Conservation (phyloP, 2,113 vertebrate genomes). For the Ophthalmotilapia sp. region DNA sequence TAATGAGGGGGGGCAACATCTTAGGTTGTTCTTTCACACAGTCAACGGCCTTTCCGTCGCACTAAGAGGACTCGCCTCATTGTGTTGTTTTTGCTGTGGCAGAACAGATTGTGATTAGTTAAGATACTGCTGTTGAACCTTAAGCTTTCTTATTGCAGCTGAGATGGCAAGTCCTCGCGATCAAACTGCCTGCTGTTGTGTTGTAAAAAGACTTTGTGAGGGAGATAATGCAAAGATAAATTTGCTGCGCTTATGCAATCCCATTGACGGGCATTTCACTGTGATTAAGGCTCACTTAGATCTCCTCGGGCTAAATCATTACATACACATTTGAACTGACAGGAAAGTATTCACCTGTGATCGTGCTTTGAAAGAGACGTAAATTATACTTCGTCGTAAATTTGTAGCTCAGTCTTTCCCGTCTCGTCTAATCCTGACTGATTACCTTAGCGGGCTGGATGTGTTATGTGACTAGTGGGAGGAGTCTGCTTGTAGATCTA, state of each 20-base stretch:
- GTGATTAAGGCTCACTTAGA: neutral
- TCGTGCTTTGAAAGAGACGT: neutral
- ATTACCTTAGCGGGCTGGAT: neutral
- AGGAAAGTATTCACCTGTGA: neutral
- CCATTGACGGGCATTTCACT: neutral
- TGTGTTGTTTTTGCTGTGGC: neutral
- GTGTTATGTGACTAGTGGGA: constrained; percentile 6
- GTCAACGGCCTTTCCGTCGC: neutral
- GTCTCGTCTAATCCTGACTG: neutral
- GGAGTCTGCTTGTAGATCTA: constrained; percentile 16
- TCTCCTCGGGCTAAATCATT: neutral
- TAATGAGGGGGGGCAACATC: neutral
- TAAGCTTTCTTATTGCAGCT: constrained; percentile 36
- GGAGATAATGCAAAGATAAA: constrained; percentile 25
- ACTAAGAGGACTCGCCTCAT: neutral
- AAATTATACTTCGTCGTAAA: neutral
- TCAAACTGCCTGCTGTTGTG: constrained; percentile 9
- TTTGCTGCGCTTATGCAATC: neutral
- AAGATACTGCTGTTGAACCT: constrained; percentile 48
- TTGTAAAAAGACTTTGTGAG: neutral
- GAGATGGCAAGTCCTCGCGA: constrained; percentile 2
- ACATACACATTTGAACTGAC: neutral
- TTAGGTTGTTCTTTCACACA: neutral
- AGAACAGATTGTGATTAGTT: neutral
- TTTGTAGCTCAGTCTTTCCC: neutral